Base-by-base conservation (phyloP, 2,113 vertebrate genomes). In the Microcebus murinus region DNA sequence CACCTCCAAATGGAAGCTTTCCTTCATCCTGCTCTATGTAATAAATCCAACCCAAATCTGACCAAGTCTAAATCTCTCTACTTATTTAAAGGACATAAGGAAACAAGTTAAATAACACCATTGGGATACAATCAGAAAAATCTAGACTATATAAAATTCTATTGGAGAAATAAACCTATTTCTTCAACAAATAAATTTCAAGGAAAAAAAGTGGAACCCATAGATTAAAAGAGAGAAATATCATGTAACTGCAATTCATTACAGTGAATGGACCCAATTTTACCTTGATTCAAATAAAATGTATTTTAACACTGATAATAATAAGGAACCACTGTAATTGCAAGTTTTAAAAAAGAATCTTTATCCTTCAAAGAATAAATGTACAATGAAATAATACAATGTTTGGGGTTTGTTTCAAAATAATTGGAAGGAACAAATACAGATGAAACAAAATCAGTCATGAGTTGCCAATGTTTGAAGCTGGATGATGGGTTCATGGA, bases 321-420 rank as follows among this genome's bases (percentile, higher is more conserved):
- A 45, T 89, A 45, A 87, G 39, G 48, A 65, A 84, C 2, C 10
- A 20, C 13, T 52, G 4, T 15, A 29, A 25, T 52, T 65, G 7
- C 65, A 7, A 39, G 12, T 59, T 88, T 80, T 89, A 48, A 63
- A 94, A 95, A 8, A 74, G 7, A 77, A 14, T 57, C 20, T 11
- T 55, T 76, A 97, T 39, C 73, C 83, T 90, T 90, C 79, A 83
- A 95, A 84, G 50, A 80, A 91, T 74, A 93, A 42, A 80, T 39
- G 23, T 76, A 83, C 31, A 15, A 36, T 71, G 23, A 94, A 87
- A 70, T 90, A 59, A 86, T 42, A 57, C 39, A 23, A n/a, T 67
- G n/a, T 31, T 85, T 71, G 36, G 0, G 17, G 27, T 31, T 67
- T 91, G 23, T 52, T 96, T 96, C 81, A 70, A 87, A 93, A 82